Evolutionary conservation across 2,888 invertebrate species (phyloP).

Genomic region (Andrena flavipes): DNA sequence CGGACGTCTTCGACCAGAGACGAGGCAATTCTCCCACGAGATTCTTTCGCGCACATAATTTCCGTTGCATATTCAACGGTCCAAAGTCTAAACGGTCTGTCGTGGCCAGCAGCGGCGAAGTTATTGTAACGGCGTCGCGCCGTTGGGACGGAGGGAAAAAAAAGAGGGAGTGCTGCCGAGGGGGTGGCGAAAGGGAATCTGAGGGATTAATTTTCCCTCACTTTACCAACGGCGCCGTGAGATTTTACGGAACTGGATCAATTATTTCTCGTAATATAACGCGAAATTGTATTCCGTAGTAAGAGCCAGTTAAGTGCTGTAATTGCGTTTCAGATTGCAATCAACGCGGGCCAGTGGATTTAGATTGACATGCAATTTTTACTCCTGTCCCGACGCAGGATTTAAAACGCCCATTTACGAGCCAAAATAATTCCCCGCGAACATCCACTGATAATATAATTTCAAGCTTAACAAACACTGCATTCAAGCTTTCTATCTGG

Average conservation of each 20-base stretch:
- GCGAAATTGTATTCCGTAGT: constrained; percentile 43
- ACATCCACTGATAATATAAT: neutral
- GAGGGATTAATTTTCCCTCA: constrained; percentile 70
- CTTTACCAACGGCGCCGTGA: constrained; percentile 48
- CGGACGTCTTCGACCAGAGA: constrained; percentile 1
- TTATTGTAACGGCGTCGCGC: constrained; percentile 74
- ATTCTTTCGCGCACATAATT: constrained; percentile 65
- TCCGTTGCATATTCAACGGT: constrained; percentile 78
- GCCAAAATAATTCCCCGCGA: neutral
- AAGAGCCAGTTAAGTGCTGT: constrained; percentile 50
- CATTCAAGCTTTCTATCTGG: too few relatives aligned
- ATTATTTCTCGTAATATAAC: constrained; percentile 55
- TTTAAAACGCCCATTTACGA: neutral
- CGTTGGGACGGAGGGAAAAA: constrained; percentile 42
- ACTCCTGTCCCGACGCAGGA: neutral
- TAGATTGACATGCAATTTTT: constrained; percentile 28
- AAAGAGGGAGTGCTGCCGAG: neutral
- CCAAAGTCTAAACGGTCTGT: constrained; percentile 74
- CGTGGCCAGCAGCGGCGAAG: constrained; percentile 76
- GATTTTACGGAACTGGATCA: constrained; percentile 57
- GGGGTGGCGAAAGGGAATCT: constrained; percentile 19
- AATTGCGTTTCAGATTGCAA: constrained; percentile 55
- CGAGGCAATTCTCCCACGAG: constrained; percentile 25
- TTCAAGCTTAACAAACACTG: neutral
- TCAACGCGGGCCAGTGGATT: constrained; percentile 37